A percentile compares a stretch with the other conserved stretches of the same genome.
Evolutionary conservation across 2,888 invertebrate genomes (phyloP).

Genomic region (Apodemia hepburni): DNA sequence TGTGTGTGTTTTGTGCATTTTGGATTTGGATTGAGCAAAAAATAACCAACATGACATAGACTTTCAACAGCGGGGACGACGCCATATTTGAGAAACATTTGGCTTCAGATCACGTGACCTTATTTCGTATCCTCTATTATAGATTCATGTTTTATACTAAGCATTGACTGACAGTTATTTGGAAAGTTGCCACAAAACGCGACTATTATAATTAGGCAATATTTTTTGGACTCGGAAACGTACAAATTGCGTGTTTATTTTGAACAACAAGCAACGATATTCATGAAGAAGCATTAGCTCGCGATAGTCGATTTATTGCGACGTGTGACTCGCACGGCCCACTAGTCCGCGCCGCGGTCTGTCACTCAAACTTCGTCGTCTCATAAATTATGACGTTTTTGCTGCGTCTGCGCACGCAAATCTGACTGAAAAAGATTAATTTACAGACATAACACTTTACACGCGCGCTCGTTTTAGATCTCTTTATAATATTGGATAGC

Average conservation of each 20-base stretch:
- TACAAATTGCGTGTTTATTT: slow-evolving; percentile 10
- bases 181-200: too few species aligned
- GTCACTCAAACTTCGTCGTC: slow-evolving; percentile 46
- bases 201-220: not conserved
- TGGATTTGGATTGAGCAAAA: too few species aligned
- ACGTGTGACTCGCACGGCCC: slow-evolving; percentile 29
- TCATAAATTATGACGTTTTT: slow-evolving; percentile 62
- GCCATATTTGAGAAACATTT: too few species aligned
- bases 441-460: slow-evolving; percentile 12
- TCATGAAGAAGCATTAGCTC: slow-evolving; percentile 2
- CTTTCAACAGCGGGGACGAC: too few species aligned
- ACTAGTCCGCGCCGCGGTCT: slow-evolving; percentile 25
- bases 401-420: slow-evolving; percentile 60
- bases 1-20: too few species aligned
- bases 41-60: too few species aligned
- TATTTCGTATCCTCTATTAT: too few species aligned
- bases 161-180: too few species aligned
- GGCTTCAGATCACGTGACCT: too few species aligned
- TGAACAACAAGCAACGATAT: not conserved
- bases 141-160: too few species aligned
- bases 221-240: not conserved
- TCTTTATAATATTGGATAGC: too few species aligned
- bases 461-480: too few species aligned
- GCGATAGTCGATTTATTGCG: slow-evolving; percentile 10
- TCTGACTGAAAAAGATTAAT: slow-evolving; percentile 35